These are phyloP conservation scores for Ctenodactylus gundi DNA, from an alignment of 2,113 vertebrate genomes.

Conservation along the genomic window DNA sequence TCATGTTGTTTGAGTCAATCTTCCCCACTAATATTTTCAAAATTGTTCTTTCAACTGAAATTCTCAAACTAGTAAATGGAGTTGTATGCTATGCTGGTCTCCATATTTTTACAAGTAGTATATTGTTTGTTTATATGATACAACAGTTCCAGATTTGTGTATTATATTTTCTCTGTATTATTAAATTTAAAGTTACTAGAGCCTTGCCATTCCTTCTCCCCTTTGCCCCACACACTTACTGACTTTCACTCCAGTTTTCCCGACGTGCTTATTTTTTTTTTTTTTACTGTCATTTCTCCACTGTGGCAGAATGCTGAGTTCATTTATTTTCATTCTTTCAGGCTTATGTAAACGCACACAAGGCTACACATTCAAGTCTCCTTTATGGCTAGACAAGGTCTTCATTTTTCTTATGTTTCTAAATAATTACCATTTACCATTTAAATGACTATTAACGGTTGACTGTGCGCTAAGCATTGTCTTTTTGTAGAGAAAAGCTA, in stretches of 20 bases:
- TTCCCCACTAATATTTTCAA: background rate
- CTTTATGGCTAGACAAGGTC: background rate
- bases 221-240: background rate
- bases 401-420: constrained; percentile 44
- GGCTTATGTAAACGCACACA: background rate
- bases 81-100: background rate
- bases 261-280: constrained; percentile 2
- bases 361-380: background rate
- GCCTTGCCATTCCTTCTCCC: background rate
- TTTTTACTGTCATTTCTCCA: constrained; percentile 52
- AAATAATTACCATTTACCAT: background rate
- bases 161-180: constrained; percentile 20
- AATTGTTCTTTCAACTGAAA: background rate
- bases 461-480: background rate
- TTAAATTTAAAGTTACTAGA: background rate
- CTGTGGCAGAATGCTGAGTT: background rate
- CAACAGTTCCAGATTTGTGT: background rate
- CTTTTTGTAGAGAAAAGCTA: background rate
- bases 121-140: background rate
- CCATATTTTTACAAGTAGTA: background rate
- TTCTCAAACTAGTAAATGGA: background rate
- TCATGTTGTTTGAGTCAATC: background rate
- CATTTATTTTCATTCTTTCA: constrained; percentile 30
- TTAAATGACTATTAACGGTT: constrained; percentile 31
- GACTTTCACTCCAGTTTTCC: background rate